These are phyloP conservation scores for Pachydiplax longipennis DNA, from an alignment of 2,888 invertebrate species.

Conservation along the genomic window DNA sequence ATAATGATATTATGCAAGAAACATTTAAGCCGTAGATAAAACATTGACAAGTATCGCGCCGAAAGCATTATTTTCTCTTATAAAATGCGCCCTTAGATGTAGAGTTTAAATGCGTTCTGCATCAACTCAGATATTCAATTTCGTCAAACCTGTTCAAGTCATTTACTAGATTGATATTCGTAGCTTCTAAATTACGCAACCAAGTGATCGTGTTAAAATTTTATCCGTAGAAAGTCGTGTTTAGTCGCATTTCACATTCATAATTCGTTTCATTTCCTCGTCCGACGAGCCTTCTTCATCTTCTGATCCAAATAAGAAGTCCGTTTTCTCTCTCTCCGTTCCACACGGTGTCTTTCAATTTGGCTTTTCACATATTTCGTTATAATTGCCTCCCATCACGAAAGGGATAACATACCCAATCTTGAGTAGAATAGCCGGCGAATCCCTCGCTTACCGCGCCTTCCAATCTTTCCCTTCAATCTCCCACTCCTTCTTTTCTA, in stretches of 20 bases:
- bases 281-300: neutral
- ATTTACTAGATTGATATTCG: too few relatives aligned
- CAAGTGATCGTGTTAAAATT: too few relatives aligned
- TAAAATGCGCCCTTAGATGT: too few relatives aligned
- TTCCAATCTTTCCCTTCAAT: neutral
- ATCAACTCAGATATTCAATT: too few relatives aligned
- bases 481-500: neutral
- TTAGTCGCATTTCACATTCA: neutral
- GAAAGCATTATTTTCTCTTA: too few relatives aligned
- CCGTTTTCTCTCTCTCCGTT: neutral
- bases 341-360: neutral
- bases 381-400: neutral
- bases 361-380: constrained; percentile 1
- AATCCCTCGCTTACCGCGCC: neutral
- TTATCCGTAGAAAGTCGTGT: neutral
- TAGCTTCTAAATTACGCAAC: too few relatives aligned
- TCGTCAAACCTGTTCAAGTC: too few relatives aligned
- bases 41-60: too few relatives aligned
- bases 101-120: too few relatives aligned
- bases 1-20: neutral
- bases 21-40: neutral
- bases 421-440: neutral
- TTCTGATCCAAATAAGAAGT: neutral
- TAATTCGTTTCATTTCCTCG: neutral
- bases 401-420: neutral